Percentiles rank a stretch among this genome's conserved stretches.
Conservation (phyloP, 1,140 invertebrate species). For the Thalassaphorura encarpata region DNA sequence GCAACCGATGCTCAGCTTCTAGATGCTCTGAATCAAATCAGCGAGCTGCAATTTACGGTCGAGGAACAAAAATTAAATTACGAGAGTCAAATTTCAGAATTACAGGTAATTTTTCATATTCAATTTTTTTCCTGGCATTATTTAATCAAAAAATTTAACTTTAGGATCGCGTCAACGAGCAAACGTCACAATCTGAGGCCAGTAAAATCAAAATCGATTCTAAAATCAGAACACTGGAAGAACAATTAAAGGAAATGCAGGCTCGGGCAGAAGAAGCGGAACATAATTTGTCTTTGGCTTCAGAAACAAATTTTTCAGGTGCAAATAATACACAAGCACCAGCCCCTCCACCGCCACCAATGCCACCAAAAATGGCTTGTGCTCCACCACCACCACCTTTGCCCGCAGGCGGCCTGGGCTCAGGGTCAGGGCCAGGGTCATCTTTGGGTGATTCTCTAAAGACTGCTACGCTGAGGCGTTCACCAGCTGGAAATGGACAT, state of each 20-base stretch:
- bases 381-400: constrained; percentile 20
- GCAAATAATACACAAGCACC: neutral
- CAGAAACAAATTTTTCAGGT: neutral
- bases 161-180: constrained; percentile 19
- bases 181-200: constrained; percentile 17
- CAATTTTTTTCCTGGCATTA: neutral
- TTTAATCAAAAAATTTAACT: too few relatives aligned
- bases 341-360: constrained; percentile 24
- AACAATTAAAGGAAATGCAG: constrained; percentile 10
- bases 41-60: constrained; percentile 22
- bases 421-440: constrained; percentile 12
- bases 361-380: too few relatives aligned
- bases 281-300: constrained; percentile 19
- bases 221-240: constrained; percentile 21
- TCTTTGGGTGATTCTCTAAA: neutral
- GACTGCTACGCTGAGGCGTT: constrained; percentile 6
- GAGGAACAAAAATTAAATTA: constrained; percentile 29
- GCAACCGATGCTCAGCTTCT: constrained; percentile 17
- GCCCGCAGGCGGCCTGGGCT: neutral
- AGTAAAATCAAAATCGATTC: constrained; percentile 13
- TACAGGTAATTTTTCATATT: constrained; percentile 10
- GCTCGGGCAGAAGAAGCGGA: constrained; percentile 25
- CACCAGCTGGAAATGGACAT: neutral
- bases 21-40: constrained; percentile 27
- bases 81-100: constrained; percentile 21